Evolutionary conservation across 2,888 invertebrate genomes (phyloP), one percentile per base, ranked within the genome.

Genomic region (Candidula unifasciata): DNA sequence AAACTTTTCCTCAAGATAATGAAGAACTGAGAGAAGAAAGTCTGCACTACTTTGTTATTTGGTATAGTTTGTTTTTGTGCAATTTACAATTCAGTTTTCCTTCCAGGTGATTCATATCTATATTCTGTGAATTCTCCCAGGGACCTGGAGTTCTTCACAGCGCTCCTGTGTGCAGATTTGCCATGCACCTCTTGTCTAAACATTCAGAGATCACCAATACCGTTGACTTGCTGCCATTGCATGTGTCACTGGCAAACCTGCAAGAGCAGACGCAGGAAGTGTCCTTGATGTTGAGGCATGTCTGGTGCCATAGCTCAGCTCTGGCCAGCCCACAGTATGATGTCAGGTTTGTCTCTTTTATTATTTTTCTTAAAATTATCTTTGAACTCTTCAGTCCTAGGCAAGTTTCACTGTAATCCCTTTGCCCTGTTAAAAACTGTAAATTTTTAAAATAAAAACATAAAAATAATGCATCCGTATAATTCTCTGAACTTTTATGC

Each of bases 271-370:
- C 86, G 18, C 54, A 86, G 18, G 84, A 89, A 84, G 78, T 91
- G 33, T 66, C 74, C 0, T 71, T 85, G 10, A 66, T 91, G 54
- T 84, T 88, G 21, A 85, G 83, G 27, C 89, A 90, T 82, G 82
- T 91, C 30, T 92, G 92, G 92, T 85, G 87, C 54, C 89, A 91
- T 86, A 87, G 87, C 37, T 78, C 87, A 6, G 69, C 86, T 5
- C 66, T 89, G 33, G 84, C 85, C n/a, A 84, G 85, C 44, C 73
- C 60, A 8, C 68, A 81, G 33, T 86, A 80, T 16, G 82, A 86
- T 52, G 77, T 83, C 24, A 86, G 88, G 89, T 90, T 54, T 76
- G 85, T 80, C n/a, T 44, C 1, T 2, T 69, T n/a, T 68, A 60
- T 60, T 37, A n/a, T n/a, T n/a, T n/a, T n/a, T n/a, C n/a, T n/a